Evolutionary conservation across 1,140 invertebrate species (phyloP).

Genomic region (Paraescarpia echinospica): DNA sequence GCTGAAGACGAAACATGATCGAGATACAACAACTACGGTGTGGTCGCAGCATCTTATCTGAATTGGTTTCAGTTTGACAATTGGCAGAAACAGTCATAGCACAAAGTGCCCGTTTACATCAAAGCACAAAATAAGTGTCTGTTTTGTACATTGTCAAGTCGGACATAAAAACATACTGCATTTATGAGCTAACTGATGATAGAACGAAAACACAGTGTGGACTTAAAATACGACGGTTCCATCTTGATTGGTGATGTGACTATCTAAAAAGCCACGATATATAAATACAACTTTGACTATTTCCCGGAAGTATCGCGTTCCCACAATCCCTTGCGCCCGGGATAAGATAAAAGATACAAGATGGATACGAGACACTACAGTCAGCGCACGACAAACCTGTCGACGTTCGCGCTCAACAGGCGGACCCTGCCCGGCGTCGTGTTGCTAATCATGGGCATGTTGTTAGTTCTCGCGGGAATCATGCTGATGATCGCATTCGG

Average conservation of each 20-base stretch:
- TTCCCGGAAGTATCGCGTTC: background rate
- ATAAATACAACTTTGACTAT: background rate
- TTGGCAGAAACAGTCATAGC: too few species aligned
- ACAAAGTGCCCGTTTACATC: background rate
- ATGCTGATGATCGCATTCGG: background rate
- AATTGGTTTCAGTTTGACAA: too few species aligned
- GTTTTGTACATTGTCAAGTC: background rate
- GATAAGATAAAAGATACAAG: background rate
- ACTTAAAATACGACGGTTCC: background rate
- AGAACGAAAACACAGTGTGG: background rate
- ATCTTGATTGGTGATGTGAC: background rate
- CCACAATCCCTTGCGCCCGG: background rate
- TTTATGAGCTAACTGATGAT: background rate
- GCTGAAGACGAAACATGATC: background rate
- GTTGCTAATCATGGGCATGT: background rate
- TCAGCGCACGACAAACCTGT: background rate
- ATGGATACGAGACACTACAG: background rate
- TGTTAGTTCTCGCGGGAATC: background rate
- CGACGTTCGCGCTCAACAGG: background rate
- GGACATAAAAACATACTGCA: background rate
- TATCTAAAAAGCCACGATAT: background rate
- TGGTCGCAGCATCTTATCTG: too few species aligned
- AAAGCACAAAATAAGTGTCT: background rate
- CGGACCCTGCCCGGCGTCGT: background rate
- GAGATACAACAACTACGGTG: background rate